Evolutionary conservation across 1,140 invertebrate species (phyloP), one percentile per base, ranked within the genome.

Genomic region (Hermatobates lingyangjiaoensis): DNA sequence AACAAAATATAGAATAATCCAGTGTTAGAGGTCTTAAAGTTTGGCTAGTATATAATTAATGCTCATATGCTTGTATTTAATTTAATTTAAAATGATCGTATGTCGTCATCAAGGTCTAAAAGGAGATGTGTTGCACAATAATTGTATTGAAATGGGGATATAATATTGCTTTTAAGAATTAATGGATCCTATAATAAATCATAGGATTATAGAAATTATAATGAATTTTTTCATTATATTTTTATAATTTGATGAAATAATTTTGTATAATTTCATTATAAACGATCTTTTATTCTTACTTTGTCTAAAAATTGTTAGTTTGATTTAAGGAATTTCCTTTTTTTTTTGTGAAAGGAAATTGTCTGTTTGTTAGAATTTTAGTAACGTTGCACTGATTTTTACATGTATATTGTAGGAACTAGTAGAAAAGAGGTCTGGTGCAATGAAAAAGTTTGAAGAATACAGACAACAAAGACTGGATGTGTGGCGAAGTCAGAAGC

Each of bases 371-470:
- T 10, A 7, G n/a, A 34, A 10, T 10, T 7, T 34, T 34, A 34
- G n/a, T 34, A n/a, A n/a, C n/a, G 7, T 34, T 34, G 7, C 7
- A 34, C n/a, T 10, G n/a, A 34, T 21, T 20, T 24, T 21, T 14
- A 10, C 5, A 38, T 40, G n/a, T 48, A 15, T 23, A 38, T 51
- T 58, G 15, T 53, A 80, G 76, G 92, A 98, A 74, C 68, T 97
- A 56, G 80, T 98, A 30, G 92, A 96, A 56, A 95, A 96, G 66
- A 79, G 94, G 18, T 80, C 85, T 26, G 76, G 83, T 56, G 70
- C 93, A 50, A 87, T 96, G 77, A 81, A 84, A 62, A 80, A 87
- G 49, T 93, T 92, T 63, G 76, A 84, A 58, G 79, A 85, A 56
- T 84, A 85, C 61, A 75, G 86, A 54, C 74, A 80, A 51, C 74